These are phyloP conservation scores for Scolopax bukidnonensis DNA, from an alignment of 2,797 vertebrate genomes.

Conservation along the genomic window DNA sequence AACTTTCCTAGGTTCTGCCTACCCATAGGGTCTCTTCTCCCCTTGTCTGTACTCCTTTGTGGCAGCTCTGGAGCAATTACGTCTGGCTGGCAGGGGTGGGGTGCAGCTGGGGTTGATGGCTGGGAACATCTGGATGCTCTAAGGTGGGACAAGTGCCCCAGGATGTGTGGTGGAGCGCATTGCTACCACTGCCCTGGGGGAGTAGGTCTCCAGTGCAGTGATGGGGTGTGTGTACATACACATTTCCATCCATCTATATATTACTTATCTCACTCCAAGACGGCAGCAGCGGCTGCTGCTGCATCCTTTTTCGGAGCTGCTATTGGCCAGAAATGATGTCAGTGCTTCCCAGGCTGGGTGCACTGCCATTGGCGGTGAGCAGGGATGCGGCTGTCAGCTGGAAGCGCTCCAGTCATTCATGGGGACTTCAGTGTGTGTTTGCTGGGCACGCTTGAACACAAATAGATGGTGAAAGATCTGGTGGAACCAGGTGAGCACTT, in stretches of 20 bases:
- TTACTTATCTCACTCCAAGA: slow-evolving; percentile 73
- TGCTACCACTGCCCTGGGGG: not conserved
- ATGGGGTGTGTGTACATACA: slow-evolving; percentile 10
- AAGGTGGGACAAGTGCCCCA: not conserved
- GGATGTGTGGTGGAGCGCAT: accelerated
- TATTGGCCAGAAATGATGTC: slow-evolving; percentile 98
- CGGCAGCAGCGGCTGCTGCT: slow-evolving; percentile 75
- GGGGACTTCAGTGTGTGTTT: slow-evolving; percentile 75
- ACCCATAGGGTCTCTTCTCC: not conserved
- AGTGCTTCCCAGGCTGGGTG: slow-evolving; percentile 85
- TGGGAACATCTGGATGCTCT: not conserved
- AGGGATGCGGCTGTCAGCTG: slow-evolving; percentile 85
- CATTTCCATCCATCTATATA: slow-evolving; percentile 64
- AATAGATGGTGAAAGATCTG: slow-evolving; percentile 53
- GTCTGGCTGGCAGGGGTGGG: slow-evolving; percentile 8
- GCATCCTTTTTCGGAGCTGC: slow-evolving; percentile 81
- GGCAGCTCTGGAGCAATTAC: slow-evolving; percentile 26
- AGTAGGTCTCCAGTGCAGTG: not conserved
- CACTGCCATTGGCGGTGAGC: slow-evolving; percentile 83
- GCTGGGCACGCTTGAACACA: slow-evolving; percentile 51
- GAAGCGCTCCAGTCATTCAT: slow-evolving; percentile 92
- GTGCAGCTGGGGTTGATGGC: slow-evolving; percentile 13
- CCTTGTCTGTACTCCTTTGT: slow-evolving; percentile 10
- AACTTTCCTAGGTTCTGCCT: not conserved
- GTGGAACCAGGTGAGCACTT: slow-evolving; percentile 43